These are phyloP conservation scores for Myiotriccus ornatus DNA, from an alignment of 2,797 vertebrate species.

Conservation along the genomic window DNA sequence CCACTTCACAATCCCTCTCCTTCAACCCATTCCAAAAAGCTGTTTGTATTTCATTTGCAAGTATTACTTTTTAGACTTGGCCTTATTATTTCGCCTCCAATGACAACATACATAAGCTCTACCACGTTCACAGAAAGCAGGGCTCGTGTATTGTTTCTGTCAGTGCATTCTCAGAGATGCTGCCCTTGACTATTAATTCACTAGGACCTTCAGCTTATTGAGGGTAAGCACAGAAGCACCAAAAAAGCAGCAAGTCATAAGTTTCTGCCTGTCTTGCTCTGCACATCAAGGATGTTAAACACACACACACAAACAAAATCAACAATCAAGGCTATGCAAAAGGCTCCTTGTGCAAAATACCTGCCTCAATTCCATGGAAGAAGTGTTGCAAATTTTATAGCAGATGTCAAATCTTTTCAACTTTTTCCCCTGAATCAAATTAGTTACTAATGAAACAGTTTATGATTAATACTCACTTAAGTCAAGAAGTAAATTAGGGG, in stretches of 20 bases:
- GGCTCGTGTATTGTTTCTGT: not conserved
- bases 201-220: not conserved
- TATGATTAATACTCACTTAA: slow-evolving; percentile 36
- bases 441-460: slow-evolving; percentile 27
- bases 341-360: not conserved
- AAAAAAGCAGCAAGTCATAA: not conserved
- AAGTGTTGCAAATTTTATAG: not conserved
- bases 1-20: not conserved
- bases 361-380: not conserved
- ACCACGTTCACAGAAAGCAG: not conserved
- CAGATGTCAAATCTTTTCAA: not conserved
- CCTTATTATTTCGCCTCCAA: not conserved
- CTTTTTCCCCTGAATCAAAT: slow-evolving; percentile 16
- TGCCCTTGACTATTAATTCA: not conserved
- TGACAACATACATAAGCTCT: not conserved
- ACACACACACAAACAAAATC: slow-evolving; percentile 15
- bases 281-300: not conserved
- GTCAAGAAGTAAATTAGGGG: slow-evolving; percentile 9
- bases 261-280: not conserved
- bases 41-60: not conserved
- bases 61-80: not conserved
- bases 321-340: not conserved
- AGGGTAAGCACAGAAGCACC: not conserved
- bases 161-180: not conserved
- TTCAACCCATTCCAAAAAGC: not conserved